Percentiles rank a stretch among this genome's conserved stretches.
Evolutionary conservation across 2,888 invertebrate genomes (phyloP).

Genomic region (Parasteatoda lunata): DNA sequence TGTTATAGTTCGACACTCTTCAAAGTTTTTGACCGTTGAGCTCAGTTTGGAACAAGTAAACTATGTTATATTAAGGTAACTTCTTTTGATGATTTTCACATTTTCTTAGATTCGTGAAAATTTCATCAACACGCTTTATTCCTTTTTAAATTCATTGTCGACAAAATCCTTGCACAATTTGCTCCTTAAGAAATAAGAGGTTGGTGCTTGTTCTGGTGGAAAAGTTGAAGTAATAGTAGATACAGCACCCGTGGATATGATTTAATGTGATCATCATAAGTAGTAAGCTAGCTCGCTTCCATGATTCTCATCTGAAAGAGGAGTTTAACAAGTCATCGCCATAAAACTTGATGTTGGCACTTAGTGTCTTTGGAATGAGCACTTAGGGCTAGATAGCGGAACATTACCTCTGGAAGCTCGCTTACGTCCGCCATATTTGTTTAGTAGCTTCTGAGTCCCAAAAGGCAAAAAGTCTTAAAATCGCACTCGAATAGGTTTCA

Average conservation of each 20-base stretch:
- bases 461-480: too few species aligned
- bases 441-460: conserved; percentile 63
- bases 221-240: conserved; percentile 55
- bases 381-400: conserved; percentile 66
- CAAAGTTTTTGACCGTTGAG: too few species aligned
- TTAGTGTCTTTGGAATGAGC: conserved; percentile 66
- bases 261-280: conserved; percentile 62
- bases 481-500: too few species aligned
- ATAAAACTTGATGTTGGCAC: conserved; percentile 64
- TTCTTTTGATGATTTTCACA: too few species aligned
- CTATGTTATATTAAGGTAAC: too few species aligned
- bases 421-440: conserved; percentile 64
- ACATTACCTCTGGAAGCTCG: conserved; percentile 66
- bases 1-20: too few species aligned
- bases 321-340: conserved; percentile 68
- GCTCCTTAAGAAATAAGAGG: background rate
- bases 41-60: too few species aligned
- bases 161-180: too few species aligned
- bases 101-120: too few species aligned
- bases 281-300: conserved; percentile 54
- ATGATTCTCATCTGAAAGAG: conserved; percentile 48
- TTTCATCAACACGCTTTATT: too few species aligned
- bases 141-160: too few species aligned
- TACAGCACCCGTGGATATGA: conserved; percentile 63
- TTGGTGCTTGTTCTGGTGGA: conserved; percentile 37